Evolutionary conservation across 2,797 vertebrate genomes (phyloP).

Genomic region (Tenualosa thibaudeaui): DNA sequence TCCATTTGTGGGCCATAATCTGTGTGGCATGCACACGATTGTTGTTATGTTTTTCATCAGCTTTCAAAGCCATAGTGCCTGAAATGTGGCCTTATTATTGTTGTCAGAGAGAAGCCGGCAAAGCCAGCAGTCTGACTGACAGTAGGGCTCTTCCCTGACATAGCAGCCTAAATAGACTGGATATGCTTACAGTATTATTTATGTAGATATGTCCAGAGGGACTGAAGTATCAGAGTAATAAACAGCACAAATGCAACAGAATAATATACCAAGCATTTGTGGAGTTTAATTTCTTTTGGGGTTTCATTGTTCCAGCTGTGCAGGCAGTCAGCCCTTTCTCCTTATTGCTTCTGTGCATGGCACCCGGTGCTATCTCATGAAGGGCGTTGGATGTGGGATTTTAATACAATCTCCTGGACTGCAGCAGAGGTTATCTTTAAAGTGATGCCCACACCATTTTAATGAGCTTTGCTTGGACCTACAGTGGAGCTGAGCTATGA

Average conservation of each 20-base stretch:
- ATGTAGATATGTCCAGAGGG: neutral
- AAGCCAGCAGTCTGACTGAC: neutral
- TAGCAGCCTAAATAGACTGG: neutral
- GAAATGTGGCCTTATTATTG: neutral
- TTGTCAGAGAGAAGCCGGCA: neutral
- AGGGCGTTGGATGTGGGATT: neutral
- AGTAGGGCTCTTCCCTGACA: neutral
- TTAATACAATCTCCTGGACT: neutral
- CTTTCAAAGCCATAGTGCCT: neutral
- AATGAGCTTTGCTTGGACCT: neutral
- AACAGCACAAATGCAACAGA: neutral
- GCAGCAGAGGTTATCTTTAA: neutral
- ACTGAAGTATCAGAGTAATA: neutral
- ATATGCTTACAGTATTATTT: neutral
- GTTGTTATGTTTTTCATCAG: neutral
- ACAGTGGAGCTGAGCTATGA: neutral
- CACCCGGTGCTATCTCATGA: neutral
- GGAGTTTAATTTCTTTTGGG: slow-evolving; percentile 16
- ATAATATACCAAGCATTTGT: neutral
- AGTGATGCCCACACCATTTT: neutral
- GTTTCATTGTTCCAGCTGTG: neutral
- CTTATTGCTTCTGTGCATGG: neutral
- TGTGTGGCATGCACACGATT: neutral
- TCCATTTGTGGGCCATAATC: neutral
- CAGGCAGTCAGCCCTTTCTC: neutral